Evolutionary conservation across 2,888 invertebrate species (phyloP).

Genomic region (Galerucella nymphaeae): DNA sequence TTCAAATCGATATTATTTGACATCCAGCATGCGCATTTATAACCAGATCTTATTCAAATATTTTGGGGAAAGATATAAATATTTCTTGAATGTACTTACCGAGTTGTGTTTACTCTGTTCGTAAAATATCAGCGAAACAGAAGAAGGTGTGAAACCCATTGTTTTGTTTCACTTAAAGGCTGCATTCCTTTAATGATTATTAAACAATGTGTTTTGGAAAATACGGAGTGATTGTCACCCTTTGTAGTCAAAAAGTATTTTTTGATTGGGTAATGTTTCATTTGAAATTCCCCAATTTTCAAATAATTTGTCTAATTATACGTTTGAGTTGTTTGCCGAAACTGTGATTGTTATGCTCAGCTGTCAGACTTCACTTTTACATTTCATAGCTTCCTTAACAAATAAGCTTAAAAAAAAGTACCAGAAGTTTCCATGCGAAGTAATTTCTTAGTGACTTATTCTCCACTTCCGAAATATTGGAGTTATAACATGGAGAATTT

Average conservation of each 20-base stretch:
- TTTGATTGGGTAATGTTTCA: neutral
- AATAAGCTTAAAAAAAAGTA: too few species aligned
- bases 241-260: neutral
- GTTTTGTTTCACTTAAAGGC: slow-evolving; percentile 13
- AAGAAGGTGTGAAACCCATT: slow-evolving; percentile 18
- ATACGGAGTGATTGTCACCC: neutral
- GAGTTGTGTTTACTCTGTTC: slow-evolving; percentile 20
- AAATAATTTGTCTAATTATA: neutral
- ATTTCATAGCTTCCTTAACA: too few species aligned
- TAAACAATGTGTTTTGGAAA: slow-evolving; percentile 5
- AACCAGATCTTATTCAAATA: slow-evolving; percentile 29
- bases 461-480: too few species aligned
- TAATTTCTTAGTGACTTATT: too few species aligned
- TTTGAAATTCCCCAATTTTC: neutral
- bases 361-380: too few species aligned
- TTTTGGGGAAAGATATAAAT: slow-evolving; percentile 18
- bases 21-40: slow-evolving; percentile 31
- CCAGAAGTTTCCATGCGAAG: too few species aligned
- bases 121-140: slow-evolving; percentile 23
- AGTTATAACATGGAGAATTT: too few species aligned
- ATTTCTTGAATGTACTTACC: slow-evolving; percentile 29
- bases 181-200: slow-evolving; percentile 14
- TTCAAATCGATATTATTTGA: slow-evolving; percentile 7
- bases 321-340: too few species aligned
- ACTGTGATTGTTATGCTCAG: too few species aligned